Evolutionary conservation across 2,797 vertebrate genomes (phyloP).

Genomic region (Semaprochilodus insignis): DNA sequence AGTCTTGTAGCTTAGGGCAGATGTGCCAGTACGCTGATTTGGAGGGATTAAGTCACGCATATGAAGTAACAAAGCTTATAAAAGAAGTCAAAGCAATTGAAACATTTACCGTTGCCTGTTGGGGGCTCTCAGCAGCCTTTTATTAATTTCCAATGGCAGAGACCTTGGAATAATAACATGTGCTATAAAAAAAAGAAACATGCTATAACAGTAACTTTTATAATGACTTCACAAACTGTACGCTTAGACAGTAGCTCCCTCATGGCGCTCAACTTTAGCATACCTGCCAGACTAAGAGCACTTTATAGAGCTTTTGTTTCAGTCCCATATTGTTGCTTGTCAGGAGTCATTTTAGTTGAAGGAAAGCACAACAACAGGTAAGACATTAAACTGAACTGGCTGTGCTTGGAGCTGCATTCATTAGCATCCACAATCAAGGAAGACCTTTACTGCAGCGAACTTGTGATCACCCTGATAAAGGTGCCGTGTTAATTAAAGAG

Average conservation of each 20-base stretch:
- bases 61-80: conserved; percentile 29
- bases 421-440: conserved; percentile 68
- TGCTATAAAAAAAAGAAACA: neutral
- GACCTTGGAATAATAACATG: conserved; percentile 23
- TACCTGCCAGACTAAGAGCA: conserved; percentile 32
- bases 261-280: conserved; percentile 9
- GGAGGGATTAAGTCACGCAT: conserved; percentile 62
- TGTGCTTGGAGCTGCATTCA: conserved; percentile 70
- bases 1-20: conserved; percentile 47
- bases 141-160: conserved; percentile 64
- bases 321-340: conserved; percentile 21
- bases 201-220: neutral
- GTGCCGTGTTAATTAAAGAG: conserved; percentile 78
- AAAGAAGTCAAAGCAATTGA: conserved; percentile 44
- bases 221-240: conserved; percentile 17
- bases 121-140: conserved; percentile 55
- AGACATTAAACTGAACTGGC: conserved; percentile 73
- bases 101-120: conserved; percentile 37
- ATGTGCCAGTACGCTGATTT: conserved; percentile 70
- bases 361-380: conserved; percentile 57
- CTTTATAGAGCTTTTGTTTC: conserved; percentile 5
- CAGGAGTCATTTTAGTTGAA: conserved; percentile 23
- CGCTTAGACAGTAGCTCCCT: conserved; percentile 22
- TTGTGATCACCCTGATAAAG: conserved; percentile 79
- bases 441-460: conserved; percentile 77